Evolutionary conservation across 2,113 vertebrate genomes (phyloP).

Genomic region (Laterallus jamaicensis): DNA sequence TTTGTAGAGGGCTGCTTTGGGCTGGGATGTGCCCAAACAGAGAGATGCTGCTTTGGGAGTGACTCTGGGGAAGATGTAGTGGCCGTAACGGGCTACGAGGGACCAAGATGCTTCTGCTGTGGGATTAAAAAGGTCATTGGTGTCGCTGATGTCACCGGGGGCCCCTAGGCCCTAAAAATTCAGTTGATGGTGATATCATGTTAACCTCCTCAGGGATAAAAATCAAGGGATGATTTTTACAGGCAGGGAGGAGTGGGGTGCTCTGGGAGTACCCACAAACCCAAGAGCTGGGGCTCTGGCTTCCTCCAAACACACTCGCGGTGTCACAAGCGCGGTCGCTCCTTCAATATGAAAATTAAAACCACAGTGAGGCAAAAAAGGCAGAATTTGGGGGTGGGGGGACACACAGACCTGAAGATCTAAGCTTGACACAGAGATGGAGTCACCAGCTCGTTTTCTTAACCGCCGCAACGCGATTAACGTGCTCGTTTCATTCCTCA

Average conservation of each 20-base stretch:
- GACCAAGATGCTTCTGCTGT: background rate
- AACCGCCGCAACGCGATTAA: background rate
- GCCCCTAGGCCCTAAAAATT: background rate
- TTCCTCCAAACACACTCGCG: background rate
- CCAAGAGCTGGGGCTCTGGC: background rate
- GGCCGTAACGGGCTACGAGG: rapidly evolving
- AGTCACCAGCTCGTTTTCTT: too few species aligned
- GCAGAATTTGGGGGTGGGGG: background rate
- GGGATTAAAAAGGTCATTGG: rapidly evolving
- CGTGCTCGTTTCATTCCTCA: background rate
- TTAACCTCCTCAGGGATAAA: background rate
- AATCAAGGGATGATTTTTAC: background rate
- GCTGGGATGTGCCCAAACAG: background rate
- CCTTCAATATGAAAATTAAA: background rate
- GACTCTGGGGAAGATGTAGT: background rate
- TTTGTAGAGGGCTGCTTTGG: background rate
- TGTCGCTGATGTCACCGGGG: background rate
- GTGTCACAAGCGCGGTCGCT: background rate
- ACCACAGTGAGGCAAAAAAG: background rate
- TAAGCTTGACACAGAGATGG: too few species aligned
- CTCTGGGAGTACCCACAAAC: background rate
- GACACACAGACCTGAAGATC: too few species aligned
- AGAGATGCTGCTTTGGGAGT: background rate
- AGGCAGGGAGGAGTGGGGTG: background rate
- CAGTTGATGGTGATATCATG: rapidly evolving